Evolutionary conservation across 2,888 invertebrate species (phyloP).

Genomic region (Patella depressa): DNA sequence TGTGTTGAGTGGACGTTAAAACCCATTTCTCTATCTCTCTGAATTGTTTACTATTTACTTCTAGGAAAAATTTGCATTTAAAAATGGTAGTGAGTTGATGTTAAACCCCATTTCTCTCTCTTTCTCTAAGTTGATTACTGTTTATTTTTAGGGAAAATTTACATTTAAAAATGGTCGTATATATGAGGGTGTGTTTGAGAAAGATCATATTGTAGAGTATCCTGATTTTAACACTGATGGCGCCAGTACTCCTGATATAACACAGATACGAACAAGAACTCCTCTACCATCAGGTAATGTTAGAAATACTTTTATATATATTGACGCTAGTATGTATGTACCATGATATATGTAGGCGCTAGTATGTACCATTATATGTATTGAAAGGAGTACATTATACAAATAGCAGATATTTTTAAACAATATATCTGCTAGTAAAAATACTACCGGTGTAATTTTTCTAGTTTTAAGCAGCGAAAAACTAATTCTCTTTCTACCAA

Average conservation of each 20-base stretch:
- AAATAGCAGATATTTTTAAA: too few relatives aligned
- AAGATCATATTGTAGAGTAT: conserved; percentile 70
- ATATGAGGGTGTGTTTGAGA: conserved; percentile 70
- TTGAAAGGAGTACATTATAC: too few relatives aligned
- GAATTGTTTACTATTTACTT: conserved; percentile 20
- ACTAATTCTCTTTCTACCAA: too few relatives aligned
- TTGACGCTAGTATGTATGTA: too few relatives aligned
- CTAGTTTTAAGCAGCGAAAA: background rate
- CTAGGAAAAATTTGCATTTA: conserved; percentile 71
- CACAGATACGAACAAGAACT: conserved; percentile 66
- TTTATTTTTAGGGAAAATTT: conserved; percentile 67
- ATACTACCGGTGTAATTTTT: background rate
- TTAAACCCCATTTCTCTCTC: too few relatives aligned
- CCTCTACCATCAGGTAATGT: conserved; percentile 65
- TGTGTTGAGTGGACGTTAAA: too few relatives aligned
- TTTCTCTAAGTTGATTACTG: background rate
- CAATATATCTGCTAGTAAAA: too few relatives aligned
- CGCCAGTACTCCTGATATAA: conserved; percentile 63
- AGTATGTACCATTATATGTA: too few relatives aligned
- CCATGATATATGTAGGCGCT: too few relatives aligned
- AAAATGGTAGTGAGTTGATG: conserved; percentile 55
- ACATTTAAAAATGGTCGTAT: conserved; percentile 71
- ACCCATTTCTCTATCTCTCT: background rate
- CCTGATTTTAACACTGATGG: conserved; percentile 69
- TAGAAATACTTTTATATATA: too few relatives aligned